Evolutionary conservation across 2,113 vertebrate genomes (phyloP), one percentile per base, ranked within the genome.

Genomic region (Heptranchias perlo): DNA sequence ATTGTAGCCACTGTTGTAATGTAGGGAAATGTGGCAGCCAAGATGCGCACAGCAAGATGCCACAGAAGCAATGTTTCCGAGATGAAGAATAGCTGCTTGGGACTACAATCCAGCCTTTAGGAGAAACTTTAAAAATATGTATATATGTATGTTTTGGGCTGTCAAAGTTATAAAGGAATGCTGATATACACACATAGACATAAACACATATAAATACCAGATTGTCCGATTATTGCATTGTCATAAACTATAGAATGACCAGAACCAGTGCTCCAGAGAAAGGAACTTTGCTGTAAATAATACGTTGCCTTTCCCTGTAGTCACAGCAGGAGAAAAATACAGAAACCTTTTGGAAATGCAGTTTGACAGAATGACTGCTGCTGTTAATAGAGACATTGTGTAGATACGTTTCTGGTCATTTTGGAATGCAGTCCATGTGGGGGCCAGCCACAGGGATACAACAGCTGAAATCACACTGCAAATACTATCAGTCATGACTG

Each of bases 401-500:
- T 6, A 39, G 47, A 31, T 52, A 25, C 47, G 64, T 69, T 95
- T 95, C 64, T 95, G 94, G 94, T 95, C 64, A 95, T 73, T 95
- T 95, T 95, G 52, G 94, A 95, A 73, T 52, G 64, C 65, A 73
- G 65, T 28, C 39, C 65, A 52, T 69, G 94, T 52, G 94, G 47
- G 64, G 39, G 65, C 47, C 35, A 93, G 94, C 94, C 94, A 95
- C 39, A 18, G 94, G 94, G 94, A 52, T 95, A 95, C 65, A 95
- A 95, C 94, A 95, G 94, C 94, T 95, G 94, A 95, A 69, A 95
- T 95, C 94, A 95, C 65, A 95, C 97, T 96, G 96, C 96, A 97
- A 96, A 97, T 96, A 96, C 97, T 97, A 96, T 98, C 98, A 97
- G 97, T 98, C 98, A 98, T 97, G 97, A 96, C 96, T 96, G 96